phyloP scores from a whole-genome alignment of 2,113 vertebrate genomes.

The cat (Felis catus) region F.catus_Fca126_mat1.0 CM031425.1:61318501-61319000 shows the following conservation, averaged over 20 bases:
- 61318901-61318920: background rate
- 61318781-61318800: background rate
- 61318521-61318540: background rate
- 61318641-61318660: background rate
- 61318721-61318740: background rate
- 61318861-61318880: background rate
- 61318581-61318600: background rate
- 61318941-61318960: background rate
- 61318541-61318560: background rate
- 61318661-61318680: accelerated
- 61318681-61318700: background rate
- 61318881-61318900: background rate
- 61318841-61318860: background rate
- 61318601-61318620: background rate
- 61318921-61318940: background rate
- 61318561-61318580: background rate
- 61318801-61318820: background rate
- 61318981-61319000: accelerated
- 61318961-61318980: background rate
- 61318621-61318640: background rate
- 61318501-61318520: background rate
- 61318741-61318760: background rate
- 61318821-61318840: background rate
- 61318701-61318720: background rate
- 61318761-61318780: accelerated